Evolutionary conservation across 1,140 invertebrate genomes (phyloP).

Genomic region (Portunus trituberculatus): DNA sequence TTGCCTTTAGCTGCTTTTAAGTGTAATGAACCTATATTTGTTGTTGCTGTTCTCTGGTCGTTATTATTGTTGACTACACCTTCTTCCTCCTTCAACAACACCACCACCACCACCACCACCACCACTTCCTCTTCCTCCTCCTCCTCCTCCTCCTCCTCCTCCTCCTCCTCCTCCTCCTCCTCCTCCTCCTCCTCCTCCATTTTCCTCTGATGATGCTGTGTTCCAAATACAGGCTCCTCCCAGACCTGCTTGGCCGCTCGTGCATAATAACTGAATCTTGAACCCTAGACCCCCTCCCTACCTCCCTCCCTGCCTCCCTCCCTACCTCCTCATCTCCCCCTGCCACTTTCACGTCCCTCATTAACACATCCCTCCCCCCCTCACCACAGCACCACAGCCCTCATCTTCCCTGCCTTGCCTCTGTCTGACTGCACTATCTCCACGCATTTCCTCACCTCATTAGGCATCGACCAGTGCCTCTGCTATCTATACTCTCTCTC

Average conservation of each 20-base stretch:
- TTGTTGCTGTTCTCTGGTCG: not conserved
- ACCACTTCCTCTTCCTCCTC: too few species aligned
- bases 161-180: not conserved
- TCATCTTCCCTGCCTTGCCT: not conserved
- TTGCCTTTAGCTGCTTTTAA: not conserved
- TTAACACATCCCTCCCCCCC: not conserved
- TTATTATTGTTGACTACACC: not conserved
- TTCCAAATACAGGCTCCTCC: slow-evolving; percentile 39
- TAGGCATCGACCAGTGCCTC: not conserved
- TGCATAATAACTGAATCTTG: slow-evolving; percentile 43
- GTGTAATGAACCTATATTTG: not conserved
- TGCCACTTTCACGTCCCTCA: not conserved
- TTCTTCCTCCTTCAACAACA: too few species aligned
- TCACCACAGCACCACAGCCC: not conserved
- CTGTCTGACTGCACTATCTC: not conserved
- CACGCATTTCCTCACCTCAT: slow-evolving; percentile 1
- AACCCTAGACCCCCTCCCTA: not conserved
- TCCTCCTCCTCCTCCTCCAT: slow-evolving; percentile 29
- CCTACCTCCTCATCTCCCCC: not conserved
- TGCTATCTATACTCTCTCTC: not conserved
- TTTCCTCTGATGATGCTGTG: slow-evolving; percentile 31
- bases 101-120: too few species aligned
- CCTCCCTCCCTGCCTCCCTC: not conserved
- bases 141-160: not conserved
- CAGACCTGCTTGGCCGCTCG: not conserved